These are phyloP conservation scores for Heteromyza rotundicornis DNA, from an alignment of 2,888 invertebrate species.

Conservation along the genomic window DNA sequence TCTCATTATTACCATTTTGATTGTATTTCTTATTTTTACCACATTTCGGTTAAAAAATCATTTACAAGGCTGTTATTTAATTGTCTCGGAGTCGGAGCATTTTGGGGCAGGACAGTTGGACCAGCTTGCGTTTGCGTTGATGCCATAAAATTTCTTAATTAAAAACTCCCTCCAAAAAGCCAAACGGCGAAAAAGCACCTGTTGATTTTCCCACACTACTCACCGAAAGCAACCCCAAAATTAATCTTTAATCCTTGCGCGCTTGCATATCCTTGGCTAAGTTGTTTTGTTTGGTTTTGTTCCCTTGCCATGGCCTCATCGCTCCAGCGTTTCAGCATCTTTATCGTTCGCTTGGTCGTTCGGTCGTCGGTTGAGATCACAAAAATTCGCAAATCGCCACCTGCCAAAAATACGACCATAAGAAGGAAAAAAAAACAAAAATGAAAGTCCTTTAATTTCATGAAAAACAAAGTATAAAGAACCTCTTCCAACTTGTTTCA, in stretches of 20 bases:
- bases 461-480: too few species aligned
- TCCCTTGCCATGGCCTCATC: conserved; percentile 20
- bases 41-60: too few species aligned
- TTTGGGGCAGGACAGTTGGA: not conserved
- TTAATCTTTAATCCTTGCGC: conserved; percentile 33
- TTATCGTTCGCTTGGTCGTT: too few species aligned
- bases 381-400: conserved; percentile 38
- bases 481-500: not conserved
- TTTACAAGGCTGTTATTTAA: too few species aligned
- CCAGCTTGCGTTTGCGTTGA: not conserved
- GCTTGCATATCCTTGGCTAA: conserved; percentile 32
- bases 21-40: too few species aligned
- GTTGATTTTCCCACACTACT: conserved; percentile 53
- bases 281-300: conserved; percentile 22
- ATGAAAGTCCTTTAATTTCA: conserved; percentile 16
- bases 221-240: conserved; percentile 15
- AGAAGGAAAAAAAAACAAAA: conserved; percentile 11
- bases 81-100: too few species aligned
- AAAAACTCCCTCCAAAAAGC: too few species aligned
- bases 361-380: conserved; percentile 28
- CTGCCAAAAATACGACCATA: conserved; percentile 28
- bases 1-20: not conserved
- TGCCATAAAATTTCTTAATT: conserved; percentile 17
- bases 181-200: conserved; percentile 47
- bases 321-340: conserved; percentile 8